Percentiles rank a stretch among this genome's conserved stretches.
Conservation (phyloP, 2,888 invertebrate genomes). For the Chironomus tentans region DNA sequence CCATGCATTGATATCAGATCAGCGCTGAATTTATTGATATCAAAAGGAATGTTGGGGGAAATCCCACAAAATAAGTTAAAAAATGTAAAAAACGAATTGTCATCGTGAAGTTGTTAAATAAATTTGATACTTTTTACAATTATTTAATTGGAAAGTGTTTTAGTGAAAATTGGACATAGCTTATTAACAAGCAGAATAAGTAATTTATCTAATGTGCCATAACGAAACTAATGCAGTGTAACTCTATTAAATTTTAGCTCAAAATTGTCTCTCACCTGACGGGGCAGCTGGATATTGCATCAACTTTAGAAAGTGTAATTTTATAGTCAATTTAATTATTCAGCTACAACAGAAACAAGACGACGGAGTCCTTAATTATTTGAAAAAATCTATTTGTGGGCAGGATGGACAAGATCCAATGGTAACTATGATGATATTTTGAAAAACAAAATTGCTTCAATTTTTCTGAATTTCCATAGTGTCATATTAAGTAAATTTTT, state of each 20-base stretch:
- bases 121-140: too few species aligned
- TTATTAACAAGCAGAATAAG: too few species aligned
- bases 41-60: background rate
- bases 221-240: too few species aligned
- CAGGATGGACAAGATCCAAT: slow-evolving; percentile 54
- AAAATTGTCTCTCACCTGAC: slow-evolving; percentile 45
- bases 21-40: background rate
- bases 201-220: too few species aligned
- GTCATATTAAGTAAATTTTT: too few species aligned
- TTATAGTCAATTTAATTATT: slow-evolving; percentile 39
- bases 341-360: slow-evolving; percentile 31
- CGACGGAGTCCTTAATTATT: slow-evolving; percentile 39
- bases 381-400: slow-evolving; percentile 61
- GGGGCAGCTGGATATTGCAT: slow-evolving; percentile 47
- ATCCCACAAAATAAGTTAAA: background rate
- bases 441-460: too few species aligned
- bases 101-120: background rate
- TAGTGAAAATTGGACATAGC: too few species aligned
- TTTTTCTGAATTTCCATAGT: too few species aligned
- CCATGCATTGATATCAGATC: slow-evolving; percentile 16
- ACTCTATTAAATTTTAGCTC: slow-evolving; percentile 30
- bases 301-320: slow-evolving; percentile 46
- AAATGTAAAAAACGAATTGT: background rate
- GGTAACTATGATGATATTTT: slow-evolving; percentile 40
- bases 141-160: too few species aligned